Evolutionary conservation across 2,113 vertebrate species (phyloP), one percentile per base, ranked within the genome.

Genomic region (Pipa parva): DNA sequence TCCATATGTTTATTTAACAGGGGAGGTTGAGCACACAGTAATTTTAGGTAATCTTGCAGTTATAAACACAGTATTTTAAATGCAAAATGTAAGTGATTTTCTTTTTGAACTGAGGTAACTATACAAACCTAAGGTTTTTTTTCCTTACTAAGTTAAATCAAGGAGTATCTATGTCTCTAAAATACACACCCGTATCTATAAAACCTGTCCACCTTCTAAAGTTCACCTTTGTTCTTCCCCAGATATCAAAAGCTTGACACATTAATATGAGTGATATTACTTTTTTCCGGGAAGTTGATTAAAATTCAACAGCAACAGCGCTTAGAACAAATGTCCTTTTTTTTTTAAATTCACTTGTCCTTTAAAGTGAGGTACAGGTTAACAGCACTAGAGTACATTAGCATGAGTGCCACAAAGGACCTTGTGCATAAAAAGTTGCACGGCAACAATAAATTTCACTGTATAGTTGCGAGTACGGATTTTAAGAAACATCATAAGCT

Each of bases 201-300:
- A 29, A 29, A 42, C 21, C 46, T 27, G 58, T 66, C 52, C 55
- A 48, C 31, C 39, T 31, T 33, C 27, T 45, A 37, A 48, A 57
- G n/a, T 69, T 69, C 65, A 72, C 62, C 56, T 72, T 64, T 64
- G 49, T 48, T 60, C 49, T 27, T 48, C 18, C 54, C 25, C 45
- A 51, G 45, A 52, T 52, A 68, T 69, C 64, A 72, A 69, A 60
- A 39, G 29, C 56, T 59, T 49, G 39, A 62, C 59, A 31, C 51
- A 72, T 75, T 70, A 70, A 46, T 33, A 59, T 64, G 64, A 59
- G 58, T 36, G 27, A 52, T 60, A 64, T 48, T 62, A 64, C 59
- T 60, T 72, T 59, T 61, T 75, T 75, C 71, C 63, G 57, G 62
- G 61, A 75, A 75, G 51, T 58, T 54, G 55, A 73, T 75, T 71